These are phyloP conservation scores for Zophobas atratus DNA, from an alignment of 1,140 invertebrate species.

Conservation along the genomic window DNA sequence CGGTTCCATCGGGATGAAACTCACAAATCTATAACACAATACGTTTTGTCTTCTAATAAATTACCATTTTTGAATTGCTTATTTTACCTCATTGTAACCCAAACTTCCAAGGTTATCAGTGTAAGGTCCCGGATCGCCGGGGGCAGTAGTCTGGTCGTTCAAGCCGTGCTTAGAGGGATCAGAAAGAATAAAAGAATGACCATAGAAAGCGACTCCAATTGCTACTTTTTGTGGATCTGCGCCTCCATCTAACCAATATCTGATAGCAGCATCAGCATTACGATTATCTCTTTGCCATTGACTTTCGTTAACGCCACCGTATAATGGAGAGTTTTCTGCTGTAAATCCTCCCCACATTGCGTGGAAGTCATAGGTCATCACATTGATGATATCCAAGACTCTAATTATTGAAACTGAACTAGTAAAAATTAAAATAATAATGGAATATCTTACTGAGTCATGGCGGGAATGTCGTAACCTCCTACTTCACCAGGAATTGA, in stretches of 20 bases:
- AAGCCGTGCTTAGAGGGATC: conserved; percentile 69
- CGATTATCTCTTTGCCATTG: conserved; percentile 64
- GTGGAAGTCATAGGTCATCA: conserved; percentile 91
- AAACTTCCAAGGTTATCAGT: conserved; percentile 73
- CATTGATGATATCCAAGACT: conserved; percentile 85
- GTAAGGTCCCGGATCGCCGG: conserved; percentile 74
- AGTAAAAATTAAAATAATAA: conserved; percentile 65
- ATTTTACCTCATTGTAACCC: conserved; percentile 71
- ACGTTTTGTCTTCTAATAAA: neutral
- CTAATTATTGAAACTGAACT: conserved; percentile 67
- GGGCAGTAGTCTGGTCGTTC: conserved; percentile 70
- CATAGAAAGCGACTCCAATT: conserved; percentile 77
- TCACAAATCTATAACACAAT: conserved; percentile 33
- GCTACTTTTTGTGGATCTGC: conserved; percentile 73
- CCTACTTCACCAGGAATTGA: conserved; percentile 64
- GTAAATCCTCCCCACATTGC: conserved; percentile 84
- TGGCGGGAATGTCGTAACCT: conserved; percentile 90
- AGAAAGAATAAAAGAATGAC: conserved; percentile 74
- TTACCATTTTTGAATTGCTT: neutral
- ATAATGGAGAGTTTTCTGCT: conserved; percentile 82
- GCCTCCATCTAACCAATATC: conserved; percentile 64
- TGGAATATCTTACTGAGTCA: conserved; percentile 83
- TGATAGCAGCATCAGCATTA: conserved; percentile 35
- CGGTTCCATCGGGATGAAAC: conserved; percentile 61
- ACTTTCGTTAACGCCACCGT: conserved; percentile 81